Evolutionary conservation across 1,140 invertebrate species (phyloP).

Genomic region (Brachionus sp.): DNA sequence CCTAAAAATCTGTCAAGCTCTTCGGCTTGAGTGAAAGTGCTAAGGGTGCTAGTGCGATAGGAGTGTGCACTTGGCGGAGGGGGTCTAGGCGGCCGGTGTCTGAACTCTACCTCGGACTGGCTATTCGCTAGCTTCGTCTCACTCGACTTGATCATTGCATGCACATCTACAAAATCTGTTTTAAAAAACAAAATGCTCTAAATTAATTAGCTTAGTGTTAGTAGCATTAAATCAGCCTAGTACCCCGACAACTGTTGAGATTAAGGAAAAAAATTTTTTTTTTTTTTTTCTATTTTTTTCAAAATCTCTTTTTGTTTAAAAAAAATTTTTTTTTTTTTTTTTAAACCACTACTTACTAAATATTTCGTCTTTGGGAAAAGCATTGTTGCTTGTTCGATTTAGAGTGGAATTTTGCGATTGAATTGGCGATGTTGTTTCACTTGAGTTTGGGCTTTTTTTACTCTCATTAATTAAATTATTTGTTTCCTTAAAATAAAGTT

Average conservation of each 20-base stretch:
- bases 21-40: conserved; percentile 2
- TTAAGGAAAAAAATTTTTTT: background rate
- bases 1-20: conserved; percentile 25
- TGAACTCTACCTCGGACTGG: background rate
- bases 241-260: background rate
- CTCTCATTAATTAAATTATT: background rate
- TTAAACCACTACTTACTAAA: background rate
- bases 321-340: background rate
- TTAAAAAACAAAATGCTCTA: background rate
- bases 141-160: background rate
- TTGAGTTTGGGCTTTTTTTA: background rate
- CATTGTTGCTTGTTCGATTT: background rate
- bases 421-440: background rate
- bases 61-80: background rate
- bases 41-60: background rate
- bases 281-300: background rate
- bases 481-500: background rate
- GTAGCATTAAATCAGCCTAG: background rate
- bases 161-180: background rate
- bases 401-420: conserved; percentile 23
- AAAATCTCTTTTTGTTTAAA: background rate
- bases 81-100: conserved; percentile 2
- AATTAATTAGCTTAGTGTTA: background rate
- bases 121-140: background rate
- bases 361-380: conserved; percentile 32